These are phyloP conservation scores for Eospalax fontanierii DNA, from an alignment of 2,797 vertebrate genomes.

Conservation along the genomic window DNA sequence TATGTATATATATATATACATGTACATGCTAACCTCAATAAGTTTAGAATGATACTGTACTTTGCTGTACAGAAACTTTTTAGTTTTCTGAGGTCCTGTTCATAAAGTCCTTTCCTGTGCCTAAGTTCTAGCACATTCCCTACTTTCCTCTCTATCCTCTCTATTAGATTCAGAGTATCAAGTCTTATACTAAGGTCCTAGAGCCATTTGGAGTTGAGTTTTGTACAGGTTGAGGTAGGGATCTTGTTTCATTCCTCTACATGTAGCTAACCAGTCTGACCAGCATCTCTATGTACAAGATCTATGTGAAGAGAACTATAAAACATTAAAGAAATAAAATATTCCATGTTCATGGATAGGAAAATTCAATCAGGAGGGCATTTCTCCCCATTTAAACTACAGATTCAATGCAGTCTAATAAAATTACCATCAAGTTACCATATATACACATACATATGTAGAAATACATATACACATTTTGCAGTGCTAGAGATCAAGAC, in stretches of 20 bases:
- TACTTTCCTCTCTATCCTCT: no score
- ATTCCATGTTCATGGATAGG: not conserved
- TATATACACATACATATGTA: not conserved
- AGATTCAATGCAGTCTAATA: not conserved
- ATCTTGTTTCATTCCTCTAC: no score
- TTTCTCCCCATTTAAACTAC: not conserved
- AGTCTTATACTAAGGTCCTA: no score
- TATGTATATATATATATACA: not conserved
- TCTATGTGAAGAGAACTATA: not conserved
- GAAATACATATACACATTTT: not conserved
- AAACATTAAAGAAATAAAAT: slow-evolving; percentile 46
- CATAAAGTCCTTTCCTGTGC: no score
- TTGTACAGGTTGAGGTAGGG: no score
- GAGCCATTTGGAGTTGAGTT: no score
- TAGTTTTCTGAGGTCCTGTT: no score
- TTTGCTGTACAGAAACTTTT: no score
- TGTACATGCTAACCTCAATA: not conserved
- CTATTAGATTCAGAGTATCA: no score
- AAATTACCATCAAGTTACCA: slow-evolving; percentile 15
- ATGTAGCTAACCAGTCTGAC: no score
- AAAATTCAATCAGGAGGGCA: slow-evolving; percentile 8
- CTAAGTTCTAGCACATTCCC: no score
- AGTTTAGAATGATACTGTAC: not conserved
- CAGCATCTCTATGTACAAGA: not conserved
- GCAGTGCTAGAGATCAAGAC: not conserved